Evolutionary conservation across 2,888 invertebrate species (phyloP).

Genomic region (Acrobasis repandana): DNA sequence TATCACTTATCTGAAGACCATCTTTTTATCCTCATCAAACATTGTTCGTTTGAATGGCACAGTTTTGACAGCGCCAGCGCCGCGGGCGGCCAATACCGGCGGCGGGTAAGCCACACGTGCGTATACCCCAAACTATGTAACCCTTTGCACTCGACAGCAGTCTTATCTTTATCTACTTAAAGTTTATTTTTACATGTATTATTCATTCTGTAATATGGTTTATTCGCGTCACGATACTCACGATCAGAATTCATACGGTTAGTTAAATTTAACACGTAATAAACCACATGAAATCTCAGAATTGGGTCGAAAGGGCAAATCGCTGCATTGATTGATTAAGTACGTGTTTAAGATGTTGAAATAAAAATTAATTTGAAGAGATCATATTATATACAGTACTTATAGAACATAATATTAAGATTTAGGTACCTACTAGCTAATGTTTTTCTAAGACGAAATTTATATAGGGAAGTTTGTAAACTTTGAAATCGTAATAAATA

Average conservation of each 20-base stretch:
- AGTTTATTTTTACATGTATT: not conserved
- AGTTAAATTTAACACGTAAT: constrained; percentile 52
- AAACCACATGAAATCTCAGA: constrained; percentile 40
- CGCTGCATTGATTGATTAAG: constrained; percentile 3
- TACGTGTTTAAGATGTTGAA: too few relatives aligned
- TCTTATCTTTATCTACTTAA: constrained; percentile 7
- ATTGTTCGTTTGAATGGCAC: constrained; percentile 32
- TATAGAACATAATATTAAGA: too few relatives aligned
- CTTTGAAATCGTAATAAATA: too few relatives aligned
- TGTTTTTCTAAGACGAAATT: too few relatives aligned
- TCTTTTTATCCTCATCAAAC: not conserved
- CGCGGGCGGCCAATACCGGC: constrained; percentile 41
- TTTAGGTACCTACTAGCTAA: too few relatives aligned
- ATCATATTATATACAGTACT: too few relatives aligned
- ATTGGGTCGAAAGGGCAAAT: constrained; percentile 31
- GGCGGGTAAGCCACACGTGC: constrained; percentile 43
- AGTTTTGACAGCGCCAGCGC: constrained; percentile 49
- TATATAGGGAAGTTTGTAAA: too few relatives aligned
- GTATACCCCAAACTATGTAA: constrained; percentile 26
- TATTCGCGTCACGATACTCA: constrained; percentile 31
- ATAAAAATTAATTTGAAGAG: too few relatives aligned
- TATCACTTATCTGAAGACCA: too few relatives aligned
- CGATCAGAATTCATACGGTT: constrained; percentile 47
- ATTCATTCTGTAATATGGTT: constrained; percentile 5
- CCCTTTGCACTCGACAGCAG: constrained; percentile 21